phyloP scores from a whole-genome alignment of 2,888 invertebrate species.

The Sinotaia quadrata region DNA sequence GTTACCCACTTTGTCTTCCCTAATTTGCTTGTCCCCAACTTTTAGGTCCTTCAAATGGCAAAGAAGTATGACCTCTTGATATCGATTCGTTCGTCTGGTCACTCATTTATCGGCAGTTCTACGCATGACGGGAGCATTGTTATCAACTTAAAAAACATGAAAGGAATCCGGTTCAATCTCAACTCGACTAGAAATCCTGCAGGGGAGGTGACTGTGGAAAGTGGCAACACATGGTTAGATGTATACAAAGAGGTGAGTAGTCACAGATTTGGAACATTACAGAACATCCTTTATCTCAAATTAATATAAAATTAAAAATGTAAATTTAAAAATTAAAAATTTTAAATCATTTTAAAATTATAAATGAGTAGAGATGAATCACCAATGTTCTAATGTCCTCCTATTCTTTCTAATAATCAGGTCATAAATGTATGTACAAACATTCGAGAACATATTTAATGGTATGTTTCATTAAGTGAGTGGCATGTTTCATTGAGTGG shows the following conservation, averaged over 20 bases:
- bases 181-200: slow-evolving; percentile 38
- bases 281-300: too few species aligned
- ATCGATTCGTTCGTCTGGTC: slow-evolving; percentile 46
- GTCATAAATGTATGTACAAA: too few species aligned
- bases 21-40: not conserved
- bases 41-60: slow-evolving; percentile 43
- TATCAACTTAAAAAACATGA: slow-evolving; percentile 42
- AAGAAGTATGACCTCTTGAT: slow-evolving; percentile 40
- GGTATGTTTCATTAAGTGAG: too few species aligned
- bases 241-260: slow-evolving; percentile 46
- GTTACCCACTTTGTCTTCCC: slow-evolving; percentile 14
- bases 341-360: too few species aligned
- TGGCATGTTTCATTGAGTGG: too few species aligned
- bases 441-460: too few species aligned
- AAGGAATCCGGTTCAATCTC: slow-evolving; percentile 36
- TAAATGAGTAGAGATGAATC: too few species aligned
- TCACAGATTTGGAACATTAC: too few species aligned
- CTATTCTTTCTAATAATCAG: too few species aligned
- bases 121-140: slow-evolving; percentile 39
- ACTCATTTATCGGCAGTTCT: slow-evolving; percentile 48
- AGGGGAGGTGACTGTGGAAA: slow-evolving; percentile 48
- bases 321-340: too few species aligned
- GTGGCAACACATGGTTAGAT: slow-evolving; percentile 47
- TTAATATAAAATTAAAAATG: too few species aligned
- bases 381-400: too few species aligned